A percentile compares a stretch with the other conserved stretches of the same genome.
Conservation (phyloP, 2,113 vertebrate species). For the Ciconia stormi region DNA sequence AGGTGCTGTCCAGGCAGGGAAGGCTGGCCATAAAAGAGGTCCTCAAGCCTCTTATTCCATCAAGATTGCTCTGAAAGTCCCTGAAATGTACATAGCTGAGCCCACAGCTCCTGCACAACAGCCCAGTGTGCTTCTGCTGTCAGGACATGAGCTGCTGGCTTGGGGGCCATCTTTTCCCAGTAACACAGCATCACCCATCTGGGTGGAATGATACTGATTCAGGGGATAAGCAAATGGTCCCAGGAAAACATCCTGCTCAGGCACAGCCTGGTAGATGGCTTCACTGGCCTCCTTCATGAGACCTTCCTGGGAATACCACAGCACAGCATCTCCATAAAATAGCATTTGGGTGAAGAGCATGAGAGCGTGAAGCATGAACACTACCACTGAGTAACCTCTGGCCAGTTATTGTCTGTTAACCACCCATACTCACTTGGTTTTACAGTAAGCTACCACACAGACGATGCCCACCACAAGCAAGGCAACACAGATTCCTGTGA, state of each 20-base stretch:
- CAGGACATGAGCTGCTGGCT: not conserved
- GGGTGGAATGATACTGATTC: not conserved
- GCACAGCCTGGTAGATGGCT: not conserved
- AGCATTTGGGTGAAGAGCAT: not conserved
- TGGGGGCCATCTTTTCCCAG: not conserved
- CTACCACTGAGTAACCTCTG: not conserved
- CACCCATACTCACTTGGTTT: constrained; percentile 93
- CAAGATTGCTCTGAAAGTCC: not conserved
- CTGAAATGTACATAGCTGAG: not conserved
- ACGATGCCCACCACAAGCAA: constrained; percentile 97
- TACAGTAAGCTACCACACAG: constrained; percentile 98
- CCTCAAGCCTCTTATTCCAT: not conserved
- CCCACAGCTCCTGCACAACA: not conserved
- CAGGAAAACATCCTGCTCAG: not conserved
- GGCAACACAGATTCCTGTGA: constrained; percentile 97
- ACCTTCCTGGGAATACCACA: not conserved
- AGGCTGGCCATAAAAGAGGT: not conserved
- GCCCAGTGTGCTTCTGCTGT: not conserved
- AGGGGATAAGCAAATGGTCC: not conserved
- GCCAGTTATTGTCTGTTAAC: not conserved
- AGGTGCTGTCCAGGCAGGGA: not conserved
- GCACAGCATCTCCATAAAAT: not conserved
- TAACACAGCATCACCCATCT: not conserved
- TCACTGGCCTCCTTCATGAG: not conserved
- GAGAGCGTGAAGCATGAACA: not conserved